Percentiles rank a stretch among this genome's conserved stretches.
These are phyloP conservation scores for Pterocles burchelli DNA, from an alignment of 2,113 vertebrate genomes.

Conservation along the genomic window DNA sequence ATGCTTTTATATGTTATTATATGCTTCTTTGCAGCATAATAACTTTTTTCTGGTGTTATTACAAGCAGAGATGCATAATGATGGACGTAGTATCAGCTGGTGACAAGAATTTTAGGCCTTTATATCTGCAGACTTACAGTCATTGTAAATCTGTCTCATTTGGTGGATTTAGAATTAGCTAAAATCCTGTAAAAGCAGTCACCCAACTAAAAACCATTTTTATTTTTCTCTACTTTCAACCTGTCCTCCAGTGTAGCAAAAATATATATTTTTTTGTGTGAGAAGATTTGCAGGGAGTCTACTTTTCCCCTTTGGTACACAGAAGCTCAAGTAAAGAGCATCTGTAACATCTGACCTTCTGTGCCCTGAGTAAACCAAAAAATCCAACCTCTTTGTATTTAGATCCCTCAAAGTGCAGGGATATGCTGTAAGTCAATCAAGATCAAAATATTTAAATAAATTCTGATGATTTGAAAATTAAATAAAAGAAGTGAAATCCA, in stretches of 20 bases:
- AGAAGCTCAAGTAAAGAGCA: neutral
- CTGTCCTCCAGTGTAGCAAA: neutral
- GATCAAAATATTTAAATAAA: conserved; percentile 17
- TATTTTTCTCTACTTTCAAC: neutral
- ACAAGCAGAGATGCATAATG: neutral
- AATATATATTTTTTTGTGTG: neutral
- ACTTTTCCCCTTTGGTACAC: conserved; percentile 7
- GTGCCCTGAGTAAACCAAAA: neutral
- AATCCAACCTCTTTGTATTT: neutral
- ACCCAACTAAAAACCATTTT: neutral
- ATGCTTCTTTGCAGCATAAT: neutral
- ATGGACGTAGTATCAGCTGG: neutral
- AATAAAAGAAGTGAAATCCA: neutral
- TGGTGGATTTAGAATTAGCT: neutral
- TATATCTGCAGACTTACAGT: neutral
- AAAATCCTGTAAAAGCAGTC: neutral
- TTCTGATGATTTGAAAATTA: neutral
- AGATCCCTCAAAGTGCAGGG: neutral
- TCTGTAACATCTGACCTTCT: conserved; percentile 28
- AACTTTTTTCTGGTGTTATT: neutral
- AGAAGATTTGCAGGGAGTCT: conserved; percentile 23
- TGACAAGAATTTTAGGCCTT: neutral
- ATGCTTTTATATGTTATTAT: too few relatives aligned
- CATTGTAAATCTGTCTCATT: neutral
- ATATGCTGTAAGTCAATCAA: neutral